Conservation (phyloP, 1,140 invertebrate genomes). For the Drosophila teissieri region DNA sequence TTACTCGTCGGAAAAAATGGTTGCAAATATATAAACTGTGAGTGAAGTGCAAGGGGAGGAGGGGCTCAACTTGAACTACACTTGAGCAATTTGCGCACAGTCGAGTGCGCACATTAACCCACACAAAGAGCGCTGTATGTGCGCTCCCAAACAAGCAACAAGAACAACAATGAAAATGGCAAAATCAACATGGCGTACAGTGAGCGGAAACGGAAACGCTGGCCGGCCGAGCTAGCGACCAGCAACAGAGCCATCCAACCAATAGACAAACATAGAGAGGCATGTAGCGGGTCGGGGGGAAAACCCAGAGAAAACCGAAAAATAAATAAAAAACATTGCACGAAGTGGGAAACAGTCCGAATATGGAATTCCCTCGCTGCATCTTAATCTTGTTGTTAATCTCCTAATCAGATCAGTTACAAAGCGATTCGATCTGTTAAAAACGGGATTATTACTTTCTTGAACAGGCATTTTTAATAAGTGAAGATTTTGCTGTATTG, state of each 20-base stretch:
- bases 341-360: not conserved
- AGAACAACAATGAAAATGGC: slow-evolving; percentile 49
- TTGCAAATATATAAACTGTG: slow-evolving; percentile 51
- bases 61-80: slow-evolving; percentile 72
- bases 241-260: slow-evolving; percentile 51
- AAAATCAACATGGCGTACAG: slow-evolving; percentile 80
- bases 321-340: slow-evolving; percentile 18
- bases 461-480: no score
- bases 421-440: no score
- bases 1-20: slow-evolving; percentile 32
- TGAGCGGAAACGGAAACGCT: slow-evolving; percentile 78
- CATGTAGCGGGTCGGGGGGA: not conserved
- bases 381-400: not conserved
- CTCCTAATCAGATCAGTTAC: no score
- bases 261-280: slow-evolving; percentile 66
- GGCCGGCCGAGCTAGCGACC: slow-evolving; percentile 50
- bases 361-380: not conserved
- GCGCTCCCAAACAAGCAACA: slow-evolving; percentile 39
- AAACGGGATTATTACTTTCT: no score
- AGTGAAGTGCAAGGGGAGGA: not conserved
- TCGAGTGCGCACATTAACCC: slow-evolving; percentile 79
- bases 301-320: slow-evolving; percentile 15
- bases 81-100: slow-evolving; percentile 82
- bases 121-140: slow-evolving; percentile 44
- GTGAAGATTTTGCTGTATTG: no score